Evolutionary conservation across 53 echinoderm and acorn worm genomes (phyloP).

Genomic region (Astropecten irregularis): DNA sequence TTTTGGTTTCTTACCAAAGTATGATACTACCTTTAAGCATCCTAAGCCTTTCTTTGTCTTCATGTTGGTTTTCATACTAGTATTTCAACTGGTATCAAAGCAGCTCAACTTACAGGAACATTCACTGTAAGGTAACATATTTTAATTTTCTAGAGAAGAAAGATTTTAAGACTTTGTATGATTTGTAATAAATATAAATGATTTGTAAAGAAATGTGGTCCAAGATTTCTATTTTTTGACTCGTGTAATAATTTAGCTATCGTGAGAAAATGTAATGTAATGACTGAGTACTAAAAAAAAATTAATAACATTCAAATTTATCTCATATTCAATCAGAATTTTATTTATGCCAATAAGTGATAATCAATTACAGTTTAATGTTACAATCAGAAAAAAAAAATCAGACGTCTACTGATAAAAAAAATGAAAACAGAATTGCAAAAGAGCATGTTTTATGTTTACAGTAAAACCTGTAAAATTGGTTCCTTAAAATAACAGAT

Average conservation of each 20-base stretch:
- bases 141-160: neutral
- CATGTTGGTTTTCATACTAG: too few species aligned
- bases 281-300: too few species aligned
- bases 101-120: neutral
- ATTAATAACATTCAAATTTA: too few species aligned
- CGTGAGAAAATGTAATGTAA: too few species aligned
- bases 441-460: neutral
- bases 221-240: too few species aligned
- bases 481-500: too few species aligned
- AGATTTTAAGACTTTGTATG: neutral
- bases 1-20: too few species aligned
- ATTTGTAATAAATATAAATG: neutral
- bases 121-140: neutral
- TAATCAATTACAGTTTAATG: conserved; percentile 8
- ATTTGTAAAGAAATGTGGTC: too few species aligned
- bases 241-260: too few species aligned
- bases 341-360: neutral
- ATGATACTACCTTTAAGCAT: too few species aligned
- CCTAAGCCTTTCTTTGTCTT: too few species aligned
- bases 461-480: neutral
- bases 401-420: neutral
- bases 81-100: too few species aligned
- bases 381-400: neutral
- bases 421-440: neutral
- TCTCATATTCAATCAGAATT: neutral